Evolutionary conservation across 2,797 vertebrate species (phyloP), one percentile per base, ranked within the genome.

Genomic region (Molossus molossus): DNA sequence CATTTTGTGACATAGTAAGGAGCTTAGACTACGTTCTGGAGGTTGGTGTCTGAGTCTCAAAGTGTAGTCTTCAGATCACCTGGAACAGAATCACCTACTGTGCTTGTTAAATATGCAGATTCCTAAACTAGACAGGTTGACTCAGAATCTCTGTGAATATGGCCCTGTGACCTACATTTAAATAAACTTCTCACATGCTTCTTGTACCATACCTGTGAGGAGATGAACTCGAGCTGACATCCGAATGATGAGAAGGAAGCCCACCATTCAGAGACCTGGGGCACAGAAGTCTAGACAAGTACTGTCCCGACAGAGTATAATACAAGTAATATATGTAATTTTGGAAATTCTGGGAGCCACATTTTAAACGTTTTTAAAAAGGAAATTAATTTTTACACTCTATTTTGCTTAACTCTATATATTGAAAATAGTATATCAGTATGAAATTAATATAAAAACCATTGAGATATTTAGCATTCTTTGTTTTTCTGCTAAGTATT

Each of bases 371-470:
- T 50, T 10, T 10, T 53, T 10, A 79, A 67, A 75, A 80, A 29
- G 45, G 3, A 86, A 90, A 57, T 73, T 77, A 72, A 73, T 33
- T 87, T 69, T 87, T 90, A 86, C 62, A 82, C 21, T 15, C 14
- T 64, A 6, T 37, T 80, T 70, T 81, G 33, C 33, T 89, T 86
- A 48, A 45, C 40, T 82, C 11, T 53, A 0, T 53, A 79, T 77
- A 73, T 79, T 80, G 69, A 50, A 64, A 86, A 33, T 84, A 57
- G 82, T 33, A 83, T 75, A 70, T 91, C 23, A 94, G 64, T 4
- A 40, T 60, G 9, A 70, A 72, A 29, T 80, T 67, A 87, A 73
- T 80, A 69, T 64, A 84, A 79, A 81, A 76, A 69, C 5, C 20
- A 29, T 53, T 58, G 11, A 48, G 20, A 12, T 88, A 91, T 53